Conservation (phyloP, 2,797 vertebrate genomes). For the Amblyopsis hoosieri region DNA sequence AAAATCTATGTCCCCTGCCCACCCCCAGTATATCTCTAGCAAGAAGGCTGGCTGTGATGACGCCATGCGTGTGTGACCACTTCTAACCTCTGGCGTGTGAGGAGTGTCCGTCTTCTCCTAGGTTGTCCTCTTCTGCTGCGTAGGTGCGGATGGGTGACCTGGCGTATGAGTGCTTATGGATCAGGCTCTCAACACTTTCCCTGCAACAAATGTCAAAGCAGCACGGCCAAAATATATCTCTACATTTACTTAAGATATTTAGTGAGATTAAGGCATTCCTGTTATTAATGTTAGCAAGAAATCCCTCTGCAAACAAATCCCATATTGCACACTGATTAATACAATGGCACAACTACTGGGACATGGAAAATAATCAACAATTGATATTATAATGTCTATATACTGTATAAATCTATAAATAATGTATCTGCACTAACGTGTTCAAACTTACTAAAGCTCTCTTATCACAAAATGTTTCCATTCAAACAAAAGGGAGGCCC, state of each 20-base stretch:
- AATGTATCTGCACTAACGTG: no score
- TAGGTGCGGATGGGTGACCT: slow-evolving; percentile 96
- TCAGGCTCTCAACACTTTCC: slow-evolving; percentile 98
- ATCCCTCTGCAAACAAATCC: no score
- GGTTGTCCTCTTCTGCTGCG: slow-evolving; percentile 88
- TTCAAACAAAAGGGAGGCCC: background rate
- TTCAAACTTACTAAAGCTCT: background rate
- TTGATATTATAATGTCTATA: no score
- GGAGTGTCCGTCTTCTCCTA: slow-evolving; percentile 87
- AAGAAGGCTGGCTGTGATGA: background rate
- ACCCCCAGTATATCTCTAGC: no score
- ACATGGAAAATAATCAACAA: no score
- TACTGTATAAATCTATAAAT: no score
- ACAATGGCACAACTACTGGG: no score
- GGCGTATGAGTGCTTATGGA: slow-evolving; percentile 99
- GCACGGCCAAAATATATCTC: slow-evolving; percentile 77
- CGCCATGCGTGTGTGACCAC: background rate
- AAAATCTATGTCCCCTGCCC: no score
- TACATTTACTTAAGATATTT: slow-evolving; percentile 16
- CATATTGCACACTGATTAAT: no score
- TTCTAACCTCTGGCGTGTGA: slow-evolving; percentile 86
- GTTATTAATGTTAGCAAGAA: background rate
- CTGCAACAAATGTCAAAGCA: slow-evolving; percentile 82
- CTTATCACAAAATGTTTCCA: background rate
- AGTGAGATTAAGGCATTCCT: background rate